Base-by-base conservation (phyloP, 1,140 invertebrate species). In the Scylla paramamosain region DNA sequence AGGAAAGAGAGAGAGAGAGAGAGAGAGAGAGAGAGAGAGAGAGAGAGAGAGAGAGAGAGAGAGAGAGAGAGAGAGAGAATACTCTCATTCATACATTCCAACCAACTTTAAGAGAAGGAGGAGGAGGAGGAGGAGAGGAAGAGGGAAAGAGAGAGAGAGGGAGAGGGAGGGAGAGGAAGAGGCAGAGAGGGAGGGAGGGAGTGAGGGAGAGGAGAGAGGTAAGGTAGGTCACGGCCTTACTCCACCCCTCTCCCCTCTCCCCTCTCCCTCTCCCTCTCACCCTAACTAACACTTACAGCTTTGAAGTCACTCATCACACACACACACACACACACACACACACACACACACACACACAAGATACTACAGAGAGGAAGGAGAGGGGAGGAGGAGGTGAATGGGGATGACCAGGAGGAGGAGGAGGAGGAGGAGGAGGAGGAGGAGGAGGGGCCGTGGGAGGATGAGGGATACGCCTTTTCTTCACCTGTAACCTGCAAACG, bases 21-120 rank as follows among this genome's bases (percentile, higher is more conserved):
- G 84, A 87, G 39, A 29, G 84, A 87, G 84, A 87, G 14, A 88
- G 31, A 28, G 86, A 88, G 86, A 28, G 45, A 88, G 52, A 59
- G 52, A 59, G 52, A 59, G 52, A 59, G 52, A 59, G 86, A 28
- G 31, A 32, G 86, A 46, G 86, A 32, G n/a, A 32, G 86, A 29
- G 31, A 46, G 86, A 31, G 86, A 28, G n/a, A 20, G 31, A n/a
- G n/a, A 39, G 32, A 39, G 83, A 59, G 52, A 59, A 59, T 59
- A 59, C 52, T 59, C 52, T 59, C 52, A 59, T 59, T 59, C 52
- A 59, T 59, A 59, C 52, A 59, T 59, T 59, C 52, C 52, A 20
- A 39, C 28, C 12, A 86, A 39, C 28, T 29, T 31, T 29, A 39
- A 86, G 83, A 28, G 83, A 86, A 39, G 83, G 32, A 39, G 83